phyloP scores from a whole-genome alignment of 37 sponge, comb jelly and placozoan genomes.

The Beroe forskalii region DNA sequence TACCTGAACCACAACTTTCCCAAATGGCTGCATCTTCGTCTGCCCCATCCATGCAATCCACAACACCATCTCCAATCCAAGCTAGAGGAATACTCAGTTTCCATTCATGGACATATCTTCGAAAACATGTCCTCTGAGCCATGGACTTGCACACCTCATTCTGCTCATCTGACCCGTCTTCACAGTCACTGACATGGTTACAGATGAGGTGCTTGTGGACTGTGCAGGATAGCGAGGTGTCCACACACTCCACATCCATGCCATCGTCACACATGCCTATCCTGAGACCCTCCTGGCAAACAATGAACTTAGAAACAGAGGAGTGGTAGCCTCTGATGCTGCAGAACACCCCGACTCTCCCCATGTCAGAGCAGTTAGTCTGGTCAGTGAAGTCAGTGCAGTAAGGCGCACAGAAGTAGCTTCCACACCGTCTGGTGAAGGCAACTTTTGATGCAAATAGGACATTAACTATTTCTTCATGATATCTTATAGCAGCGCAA shows the following conservation, averaged over 20 bases:
- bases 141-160: neutral
- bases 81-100: neutral
- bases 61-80: neutral
- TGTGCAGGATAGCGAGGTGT: neutral
- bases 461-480: too few relatives aligned
- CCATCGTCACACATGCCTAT: slow-evolving; percentile 3
- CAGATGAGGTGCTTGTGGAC: neutral
- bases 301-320: neutral
- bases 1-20: neutral
- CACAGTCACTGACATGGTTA: neutral
- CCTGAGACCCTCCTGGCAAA: neutral
- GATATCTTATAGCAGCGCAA: too few relatives aligned
- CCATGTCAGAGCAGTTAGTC: too few relatives aligned
- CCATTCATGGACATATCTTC: neutral
- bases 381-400: too few relatives aligned
- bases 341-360: neutral
- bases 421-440: too few relatives aligned
- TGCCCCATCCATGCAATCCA: neutral
- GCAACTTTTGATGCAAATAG: too few relatives aligned
- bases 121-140: neutral
- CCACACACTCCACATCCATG: neutral
- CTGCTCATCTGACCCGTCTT: neutral
- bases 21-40: neutral
- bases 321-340: neutral
- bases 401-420: too few relatives aligned